Conservation (phyloP, 2,797 vertebrate species). For the Xenops minutus region DNA sequence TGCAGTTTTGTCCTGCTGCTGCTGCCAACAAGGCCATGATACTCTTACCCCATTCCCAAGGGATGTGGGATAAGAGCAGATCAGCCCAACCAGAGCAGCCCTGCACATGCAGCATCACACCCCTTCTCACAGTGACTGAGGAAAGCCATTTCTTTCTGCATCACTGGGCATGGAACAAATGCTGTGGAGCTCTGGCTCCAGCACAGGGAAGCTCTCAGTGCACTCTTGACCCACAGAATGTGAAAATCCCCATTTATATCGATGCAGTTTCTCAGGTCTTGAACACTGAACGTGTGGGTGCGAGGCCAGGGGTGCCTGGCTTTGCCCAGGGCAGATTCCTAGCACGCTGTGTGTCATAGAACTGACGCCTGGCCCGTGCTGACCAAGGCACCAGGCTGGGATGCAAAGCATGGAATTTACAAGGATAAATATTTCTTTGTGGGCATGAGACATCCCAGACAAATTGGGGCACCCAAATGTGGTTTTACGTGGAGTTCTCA, state of each 20-base stretch:
- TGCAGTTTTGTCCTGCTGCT: not conserved
- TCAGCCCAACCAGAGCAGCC: not conserved
- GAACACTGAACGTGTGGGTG: rapidly evolving
- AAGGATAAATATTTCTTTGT: not conserved
- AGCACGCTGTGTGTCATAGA: rapidly evolving
- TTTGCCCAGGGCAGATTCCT: not conserved
- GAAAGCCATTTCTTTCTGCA: not conserved
- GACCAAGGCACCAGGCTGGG: rapidly evolving
- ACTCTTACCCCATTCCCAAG: no score
- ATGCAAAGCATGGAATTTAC: not conserved
- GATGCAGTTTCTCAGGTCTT: rapidly evolving
- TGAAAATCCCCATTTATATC: not conserved
- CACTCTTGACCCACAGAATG: not conserved
- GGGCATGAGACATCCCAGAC: not conserved
- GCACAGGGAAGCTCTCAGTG: not conserved
- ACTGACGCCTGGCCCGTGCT: rapidly evolving
- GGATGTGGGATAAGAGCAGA: not conserved
- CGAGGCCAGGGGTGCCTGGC: not conserved
- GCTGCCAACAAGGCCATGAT: not conserved
- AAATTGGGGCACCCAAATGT: no score
- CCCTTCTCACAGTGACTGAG: rapidly evolving
- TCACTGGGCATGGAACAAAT: not conserved
- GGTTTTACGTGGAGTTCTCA: not conserved
- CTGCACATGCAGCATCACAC: rapidly evolving
- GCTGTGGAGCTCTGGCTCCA: not conserved